Evolutionary conservation across 1,140 invertebrate species (phyloP).

Genomic region (Dreissena polymorpha): DNA sequence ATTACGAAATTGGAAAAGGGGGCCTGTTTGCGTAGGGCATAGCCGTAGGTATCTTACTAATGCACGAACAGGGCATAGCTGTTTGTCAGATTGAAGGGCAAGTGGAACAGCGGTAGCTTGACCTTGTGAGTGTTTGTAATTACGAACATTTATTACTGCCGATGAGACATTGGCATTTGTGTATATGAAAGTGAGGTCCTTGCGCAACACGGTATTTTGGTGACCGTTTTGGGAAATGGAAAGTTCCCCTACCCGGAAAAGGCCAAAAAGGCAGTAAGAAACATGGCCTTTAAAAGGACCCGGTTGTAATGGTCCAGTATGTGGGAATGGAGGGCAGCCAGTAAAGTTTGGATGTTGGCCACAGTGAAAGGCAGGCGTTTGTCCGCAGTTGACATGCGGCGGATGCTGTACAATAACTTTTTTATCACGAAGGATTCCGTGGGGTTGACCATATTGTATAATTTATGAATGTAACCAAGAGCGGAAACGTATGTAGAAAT

Average conservation of each 20-base stretch:
- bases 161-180: background rate
- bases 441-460: background rate
- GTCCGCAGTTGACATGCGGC: background rate
- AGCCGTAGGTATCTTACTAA: background rate
- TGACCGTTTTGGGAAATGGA: constrained; percentile 3
- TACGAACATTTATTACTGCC: background rate
- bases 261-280: constrained; percentile 21
- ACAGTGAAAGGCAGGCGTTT: constrained; percentile 24
- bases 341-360: background rate
- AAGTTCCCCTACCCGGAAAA: constrained; percentile 32
- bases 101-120: background rate
- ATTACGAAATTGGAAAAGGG: background rate
- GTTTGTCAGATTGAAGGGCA: background rate
- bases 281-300: constrained; percentile 3
- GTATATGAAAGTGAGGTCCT: constrained; percentile 3
- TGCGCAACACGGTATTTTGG: background rate
- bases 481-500: constrained; percentile 33
- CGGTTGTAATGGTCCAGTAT: background rate
- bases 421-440: constrained; percentile 17
- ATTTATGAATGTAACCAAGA: constrained; percentile 18
- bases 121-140: constrained; percentile 32
- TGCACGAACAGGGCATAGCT: constrained; percentile 17
- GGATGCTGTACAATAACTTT: constrained; percentile 24
- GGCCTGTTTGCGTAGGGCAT: background rate
- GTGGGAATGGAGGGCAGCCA: background rate